Conservation (phyloP, 2,797 vertebrate species). For the Pelobates cultripes region DNA sequence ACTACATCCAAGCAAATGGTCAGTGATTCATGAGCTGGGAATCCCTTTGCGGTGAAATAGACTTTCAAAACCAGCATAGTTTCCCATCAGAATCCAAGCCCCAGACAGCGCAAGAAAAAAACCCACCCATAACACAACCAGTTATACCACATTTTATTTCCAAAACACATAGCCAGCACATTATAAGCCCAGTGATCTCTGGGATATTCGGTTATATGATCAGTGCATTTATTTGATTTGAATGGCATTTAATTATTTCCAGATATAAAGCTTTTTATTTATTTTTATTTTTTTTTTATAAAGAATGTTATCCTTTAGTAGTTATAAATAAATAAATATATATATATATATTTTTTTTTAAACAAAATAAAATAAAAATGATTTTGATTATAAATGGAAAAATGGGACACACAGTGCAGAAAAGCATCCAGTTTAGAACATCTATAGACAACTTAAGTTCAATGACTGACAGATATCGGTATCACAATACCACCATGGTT, state of each 20-base stretch:
- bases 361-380: no score
- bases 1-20: background rate
- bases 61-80: background rate
- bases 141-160: no score
- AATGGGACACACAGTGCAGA: background rate
- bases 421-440: background rate
- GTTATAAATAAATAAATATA: background rate
- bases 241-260: background rate
- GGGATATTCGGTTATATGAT: no score
- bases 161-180: no score
- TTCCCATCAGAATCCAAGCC: background rate
- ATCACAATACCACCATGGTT: constrained; percentile 30
- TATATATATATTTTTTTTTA: no score
- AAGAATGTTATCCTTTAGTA: background rate
- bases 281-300: background rate
- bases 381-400: background rate
- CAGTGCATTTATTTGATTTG: no score
- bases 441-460: constrained; percentile 3
- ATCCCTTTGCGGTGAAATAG: background rate
- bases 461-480: constrained; percentile 30
- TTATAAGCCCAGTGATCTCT: no score
- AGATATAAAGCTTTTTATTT: background rate
- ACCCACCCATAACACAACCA: no score
- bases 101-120: no score
- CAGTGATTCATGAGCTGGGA: constrained; percentile 17